Base-by-base conservation (phyloP, 2,113 vertebrate species). In the Casuarius casuarius region DNA sequence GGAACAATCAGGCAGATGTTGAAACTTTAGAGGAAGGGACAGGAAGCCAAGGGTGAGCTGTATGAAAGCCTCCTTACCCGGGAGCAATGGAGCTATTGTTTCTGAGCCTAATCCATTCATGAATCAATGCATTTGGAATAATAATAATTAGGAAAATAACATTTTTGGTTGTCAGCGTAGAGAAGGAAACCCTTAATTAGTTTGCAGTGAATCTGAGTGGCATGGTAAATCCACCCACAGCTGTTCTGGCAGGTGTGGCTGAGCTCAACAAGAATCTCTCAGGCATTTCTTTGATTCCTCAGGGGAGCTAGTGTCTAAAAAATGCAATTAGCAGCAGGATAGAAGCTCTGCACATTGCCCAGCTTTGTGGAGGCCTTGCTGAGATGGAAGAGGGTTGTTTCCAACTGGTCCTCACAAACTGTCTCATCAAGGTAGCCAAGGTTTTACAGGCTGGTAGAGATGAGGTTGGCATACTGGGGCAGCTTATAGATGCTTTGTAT, bases 111-210 rank as follows among this genome's bases (percentile, higher is more conserved):
- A 75, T 75, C 92, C 48, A 78, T 74, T 75, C 79, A 84, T 72
- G 33, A 93, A 59, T 90, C 72, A 78, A 61, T 87, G 23, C 15
- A 73, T 93, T 89, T 95, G 77, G 58, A 94, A 92, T 71, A 90
- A 87, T 84, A 92, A 90, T 91, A 85, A 95, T 89, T n/a, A 42
- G 77, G 62, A 26, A 66, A 52, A 66, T 54, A 66, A 66, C 62
- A 66, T 61, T 35, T 42, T 51, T 26, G 12, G 16, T 40, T 33
- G 81, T 84, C 33, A 1, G 0, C 56, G 33, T 75, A 48, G 9
- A 52, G 29, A 92, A 87, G 12, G 66, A 88, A 89, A 14, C 42
- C 33, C 20, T 92, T 90, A 84, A 87, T 93, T 94, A 89, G 20
- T 82, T 92, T 73, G 33, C 44, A 91, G 2, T 76, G 70, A 51